Base-by-base conservation (phyloP, 2,113 vertebrate species). In the Chloebia gouldiae region DNA sequence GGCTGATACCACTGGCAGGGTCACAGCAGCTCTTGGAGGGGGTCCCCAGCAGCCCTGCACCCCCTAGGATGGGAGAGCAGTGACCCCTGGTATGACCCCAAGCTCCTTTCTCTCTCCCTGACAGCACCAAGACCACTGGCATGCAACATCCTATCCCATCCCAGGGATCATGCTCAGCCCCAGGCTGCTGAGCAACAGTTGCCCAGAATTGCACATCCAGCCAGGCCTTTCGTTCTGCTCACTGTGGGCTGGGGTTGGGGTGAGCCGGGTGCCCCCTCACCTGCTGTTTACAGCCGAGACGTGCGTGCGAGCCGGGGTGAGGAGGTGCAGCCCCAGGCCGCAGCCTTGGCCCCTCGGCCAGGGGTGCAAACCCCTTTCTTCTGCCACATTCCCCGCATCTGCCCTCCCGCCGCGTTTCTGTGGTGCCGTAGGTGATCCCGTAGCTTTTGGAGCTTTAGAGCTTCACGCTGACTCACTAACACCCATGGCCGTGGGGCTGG, bases 351-450 rank as follows among this genome's bases (percentile, higher is more conserved):
- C 72, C 65, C 91, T 92, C 7, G 9, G 72, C 76, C 11, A 0
- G 88, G 86, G 92, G 33, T 50, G 50, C 85, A 63, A 51, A 79
- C 89, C 91, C 65, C 72, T 70, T 42, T 83, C 79, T 94, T 95
- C 88, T 95, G 76, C 70, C 81, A 95, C 90, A 94, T 92, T 90
- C 80, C 88, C 35, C 9, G 19, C 78, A 45, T 31, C 59, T 65
- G 63, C 86, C 86, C 81, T 83, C 76, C 42, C 0, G 6, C 63
- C 6, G 33, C 92, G 21, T 51, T 33, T 25, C 77, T 1, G 80
- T 18, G 10, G 64, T 64, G 68, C 71, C 5, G 1, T 39, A 88
- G 72, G 85, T 82, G 78, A 89, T n/a, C 56, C 72, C 1, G 8
- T 65, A 84, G 81, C 70, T 95, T 81, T 64, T 17, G 2, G 70